Conservation (phyloP, 1,140 invertebrate species). For the Dinoponera quadriceps region DNA sequence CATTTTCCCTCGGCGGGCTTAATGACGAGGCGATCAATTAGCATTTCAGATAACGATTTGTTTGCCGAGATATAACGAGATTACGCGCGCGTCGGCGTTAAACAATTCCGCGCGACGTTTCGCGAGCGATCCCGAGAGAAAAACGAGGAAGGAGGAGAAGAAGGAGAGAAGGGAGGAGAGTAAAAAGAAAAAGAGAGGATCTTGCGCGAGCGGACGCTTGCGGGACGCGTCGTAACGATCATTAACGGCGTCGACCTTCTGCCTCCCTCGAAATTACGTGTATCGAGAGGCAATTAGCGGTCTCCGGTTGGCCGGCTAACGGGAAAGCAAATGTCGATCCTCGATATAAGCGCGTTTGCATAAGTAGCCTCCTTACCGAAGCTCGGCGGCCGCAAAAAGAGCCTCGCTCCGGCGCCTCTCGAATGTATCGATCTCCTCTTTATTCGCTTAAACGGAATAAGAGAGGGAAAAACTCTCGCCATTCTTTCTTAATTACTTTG, state of each 20-base stretch:
- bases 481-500: conserved; percentile 20
- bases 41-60: conserved; percentile 48
- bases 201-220: conserved; percentile 21
- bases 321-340: conserved; percentile 51
- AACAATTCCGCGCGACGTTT: conserved; percentile 38
- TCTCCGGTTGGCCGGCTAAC: conserved; percentile 55
- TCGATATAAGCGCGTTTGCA: conserved; percentile 38
- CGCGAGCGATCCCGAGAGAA: not conserved
- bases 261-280: conserved; percentile 47
- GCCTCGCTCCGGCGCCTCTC: not conserved
- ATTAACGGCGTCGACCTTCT: conserved; percentile 46
- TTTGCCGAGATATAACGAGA: conserved; percentile 45
- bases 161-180: not conserved
- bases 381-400: not conserved
- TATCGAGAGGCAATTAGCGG: conserved; percentile 53
- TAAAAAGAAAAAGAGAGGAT: conserved; percentile 3
- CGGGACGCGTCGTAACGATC: conserved; percentile 29
- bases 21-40: conserved; percentile 54
- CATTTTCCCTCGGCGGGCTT: conserved; percentile 36
- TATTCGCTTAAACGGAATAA: not conserved
- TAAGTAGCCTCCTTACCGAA: conserved; percentile 41
- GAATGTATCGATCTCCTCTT: conserved; percentile 14
- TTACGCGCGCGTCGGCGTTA: conserved; percentile 45
- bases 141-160: not conserved
- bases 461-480: not conserved